Evolutionary conservation across 2,797 vertebrate species (phyloP), one percentile per base, ranked within the genome.

Genomic region (Chelidonichthys spinosus): DNA sequence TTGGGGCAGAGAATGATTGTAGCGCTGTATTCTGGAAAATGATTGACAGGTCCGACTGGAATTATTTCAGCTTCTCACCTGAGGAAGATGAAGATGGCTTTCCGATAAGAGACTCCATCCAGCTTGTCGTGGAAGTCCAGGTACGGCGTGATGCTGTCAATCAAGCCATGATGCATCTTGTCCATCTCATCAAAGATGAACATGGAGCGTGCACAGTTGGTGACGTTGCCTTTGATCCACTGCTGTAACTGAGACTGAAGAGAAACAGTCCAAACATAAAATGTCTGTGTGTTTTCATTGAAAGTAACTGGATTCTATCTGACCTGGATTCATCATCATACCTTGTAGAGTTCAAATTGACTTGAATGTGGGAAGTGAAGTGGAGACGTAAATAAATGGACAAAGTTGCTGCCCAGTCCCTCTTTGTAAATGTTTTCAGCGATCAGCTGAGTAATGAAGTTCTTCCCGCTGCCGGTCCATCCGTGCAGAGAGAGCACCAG

Each of bases 121-220:
- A 98, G 81, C 49, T 94, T 93, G 15, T 96, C 95, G 0, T 98
- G 96, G 80, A 96, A 97, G 75, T 98, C 97, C 18, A 99, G 89
- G 74, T 96, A 98, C 0, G 97, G 97, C 70, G 97, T 98, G 74
- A 99, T 98, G 60, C 96, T 92, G 35, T 99, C 97, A 0, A 98
- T 97, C 85, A 99, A 74, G 7, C 96, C 96, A 0, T 96, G 96
- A 37, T 96, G 96, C 95, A 99, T 93, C 78, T 98, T 96, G 74
- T 99, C 97, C 97, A 98, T 98, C 92, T 98, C 97, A 1, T 98
- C 97, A 61, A 99, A 99, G 77, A 99, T 95, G 91, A 99, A 99
- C 86, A 98, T 88, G 0, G 98, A 98, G 33, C 85, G 94, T 0
- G 93, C 90, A 6, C 97, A 99, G 2, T 86, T 92, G 1, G 88